Base-by-base conservation (phyloP, 2,888 invertebrate genomes). In the Dioctria linearis region DNA sequence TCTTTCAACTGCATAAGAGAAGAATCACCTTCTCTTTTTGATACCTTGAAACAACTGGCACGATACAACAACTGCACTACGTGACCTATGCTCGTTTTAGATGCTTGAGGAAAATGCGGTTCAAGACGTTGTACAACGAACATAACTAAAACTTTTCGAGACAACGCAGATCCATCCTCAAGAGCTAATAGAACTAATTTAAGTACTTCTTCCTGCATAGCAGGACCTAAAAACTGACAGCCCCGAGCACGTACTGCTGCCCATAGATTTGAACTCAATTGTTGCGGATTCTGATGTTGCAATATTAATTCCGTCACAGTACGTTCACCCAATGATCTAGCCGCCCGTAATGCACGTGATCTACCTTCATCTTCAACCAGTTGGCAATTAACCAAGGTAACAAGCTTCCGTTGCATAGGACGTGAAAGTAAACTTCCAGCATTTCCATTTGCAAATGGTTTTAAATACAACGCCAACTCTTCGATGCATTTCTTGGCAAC, bases 201-300 rank as follows among this genome's bases (percentile, higher is more conserved):
- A 51, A 99, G 90, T 78, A 99, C 98, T 89, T 99, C 99, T 88
- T 99, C 98, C 90, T 99, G 99, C 98, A 99, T 98, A 40, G 97
- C 98, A 84, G 98, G 98, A 5, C 99, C 99, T 46, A 99, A 92
- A 90, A 99, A 99, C 90, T 99, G 99, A 87, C 99, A 99, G 73
- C 99, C 99, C 80, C 98, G 92, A 0, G 97, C 96, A 66, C 99
- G 91, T 8, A 99, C 98, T 42, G 98, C 98, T 61, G 98, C 97
- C 99, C 99, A 99, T 63, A 99, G 90, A 89, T 98, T 97, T 5
- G 98, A 96, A 81, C 92, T 92, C 65, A 98, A 90, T 88, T 98
- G 98, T 87, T 98, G 97, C 0, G 97, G 96, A 90, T 98, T 98
- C 91, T 99, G 98, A 88, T 98, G 97, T 86, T 97, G 96, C 65